These are phyloP conservation scores for Pongo abelii DNA, from an alignment of 2,113 vertebrate genomes.

Conservation along the genomic window DNA sequence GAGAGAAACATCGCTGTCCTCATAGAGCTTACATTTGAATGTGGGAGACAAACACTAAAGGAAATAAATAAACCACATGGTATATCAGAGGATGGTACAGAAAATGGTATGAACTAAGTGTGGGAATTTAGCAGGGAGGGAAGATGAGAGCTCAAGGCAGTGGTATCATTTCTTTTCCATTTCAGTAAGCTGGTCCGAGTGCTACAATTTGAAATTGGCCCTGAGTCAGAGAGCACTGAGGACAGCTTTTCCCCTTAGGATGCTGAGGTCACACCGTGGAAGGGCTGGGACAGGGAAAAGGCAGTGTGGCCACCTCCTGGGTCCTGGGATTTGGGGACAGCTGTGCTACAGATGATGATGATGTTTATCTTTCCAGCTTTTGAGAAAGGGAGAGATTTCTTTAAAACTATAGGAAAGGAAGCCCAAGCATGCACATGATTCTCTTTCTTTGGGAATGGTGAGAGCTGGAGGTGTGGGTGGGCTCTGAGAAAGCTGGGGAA, in stretches of 20 bases:
- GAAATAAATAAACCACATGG: too few species aligned
- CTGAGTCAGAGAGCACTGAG: background rate
- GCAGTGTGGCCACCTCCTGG: background rate
- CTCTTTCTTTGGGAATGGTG: background rate
- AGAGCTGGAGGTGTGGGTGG: background rate
- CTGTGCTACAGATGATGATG: background rate
- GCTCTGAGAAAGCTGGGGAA: background rate
- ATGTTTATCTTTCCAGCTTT: background rate
- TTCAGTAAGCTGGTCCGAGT: too few species aligned
- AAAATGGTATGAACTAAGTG: background rate
- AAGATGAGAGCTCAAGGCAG: background rate
- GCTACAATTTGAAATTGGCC: background rate
- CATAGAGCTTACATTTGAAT: background rate
- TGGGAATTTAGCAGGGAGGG: background rate
- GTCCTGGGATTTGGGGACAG: background rate
- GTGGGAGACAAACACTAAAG: too few species aligned
- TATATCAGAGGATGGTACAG: background rate
- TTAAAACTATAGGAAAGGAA: background rate
- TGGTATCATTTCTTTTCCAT: too few species aligned
- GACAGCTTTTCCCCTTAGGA: background rate
- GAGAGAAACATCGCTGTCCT: background rate
- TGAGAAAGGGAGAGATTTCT: background rate
- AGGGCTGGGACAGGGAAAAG: background rate
- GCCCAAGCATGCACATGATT: background rate
- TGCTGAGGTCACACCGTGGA: background rate